A percentile compares a stretch with the other conserved stretches of the same genome.
phyloP scores from a whole-genome alignment of 2,797 vertebrate genomes.

The Myripristis murdjan region DNA sequence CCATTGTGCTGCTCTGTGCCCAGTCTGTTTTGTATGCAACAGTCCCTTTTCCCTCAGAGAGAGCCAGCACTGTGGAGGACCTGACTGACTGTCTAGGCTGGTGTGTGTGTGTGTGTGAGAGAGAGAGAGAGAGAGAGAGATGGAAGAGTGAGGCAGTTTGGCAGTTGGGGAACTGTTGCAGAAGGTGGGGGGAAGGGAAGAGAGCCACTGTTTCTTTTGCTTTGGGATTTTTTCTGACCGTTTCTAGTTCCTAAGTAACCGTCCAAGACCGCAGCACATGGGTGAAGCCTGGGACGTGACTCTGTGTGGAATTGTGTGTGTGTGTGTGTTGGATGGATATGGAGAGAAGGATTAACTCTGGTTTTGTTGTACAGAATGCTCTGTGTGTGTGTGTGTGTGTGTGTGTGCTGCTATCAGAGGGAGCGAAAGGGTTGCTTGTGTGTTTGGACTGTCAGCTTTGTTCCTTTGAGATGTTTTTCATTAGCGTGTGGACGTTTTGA shows the following conservation, averaged over 20 bases:
- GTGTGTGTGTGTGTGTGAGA: conserved; percentile 17
- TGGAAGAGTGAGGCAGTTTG: too few species aligned
- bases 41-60: conserved; percentile 37
- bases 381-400: conserved; percentile 54
- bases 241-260: conserved; percentile 81
- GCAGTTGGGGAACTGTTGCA: conserved; percentile 42
- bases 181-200: conserved; percentile 49
- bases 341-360: conserved; percentile 64
- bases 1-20: conserved; percentile 8
- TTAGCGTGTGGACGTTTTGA: conserved; percentile 71
- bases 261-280: conserved; percentile 63
- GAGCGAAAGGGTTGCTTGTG: conserved; percentile 37
- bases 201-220: conserved; percentile 64
- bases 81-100: conserved; percentile 13
- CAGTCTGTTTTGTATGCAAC: conserved; percentile 29
- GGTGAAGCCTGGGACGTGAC: conserved; percentile 61
- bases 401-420: conserved; percentile 53
- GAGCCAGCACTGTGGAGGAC: conserved; percentile 18
- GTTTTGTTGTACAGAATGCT: not conserved
- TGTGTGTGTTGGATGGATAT: conserved; percentile 25
- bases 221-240: conserved; percentile 40
- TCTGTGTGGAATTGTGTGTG: conserved; percentile 33
- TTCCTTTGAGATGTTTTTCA: conserved; percentile 72
- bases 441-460: conserved; percentile 53
- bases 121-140: not conserved